Conservation (phyloP, 2,888 invertebrate species). For the Diogma glabrata region DNA sequence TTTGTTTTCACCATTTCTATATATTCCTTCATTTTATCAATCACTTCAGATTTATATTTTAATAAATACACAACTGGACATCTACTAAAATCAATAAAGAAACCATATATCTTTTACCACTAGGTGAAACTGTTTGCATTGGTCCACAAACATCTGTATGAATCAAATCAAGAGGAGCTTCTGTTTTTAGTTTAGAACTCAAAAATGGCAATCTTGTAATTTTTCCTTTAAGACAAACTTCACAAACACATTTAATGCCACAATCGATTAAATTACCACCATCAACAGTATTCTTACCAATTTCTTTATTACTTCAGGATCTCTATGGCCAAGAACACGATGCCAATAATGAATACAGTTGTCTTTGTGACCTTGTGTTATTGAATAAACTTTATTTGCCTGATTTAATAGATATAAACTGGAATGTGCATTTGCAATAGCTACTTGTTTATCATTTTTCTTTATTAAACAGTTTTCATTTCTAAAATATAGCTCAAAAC, state of each 20-base stretch:
- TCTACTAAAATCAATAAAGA: slow-evolving; percentile 25
- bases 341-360: too few species aligned
- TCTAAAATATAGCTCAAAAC: too few species aligned
- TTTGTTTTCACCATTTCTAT: slow-evolving; percentile 17
- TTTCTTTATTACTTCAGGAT: not conserved
- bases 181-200: slow-evolving; percentile 16
- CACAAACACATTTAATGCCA: slow-evolving; percentile 14
- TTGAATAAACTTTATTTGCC: too few species aligned
- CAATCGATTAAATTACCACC: slow-evolving; percentile 17
- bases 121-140: slow-evolving; percentile 22
- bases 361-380: too few species aligned
- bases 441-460: too few species aligned
- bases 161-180: slow-evolving; percentile 20
- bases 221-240: slow-evolving; percentile 21
- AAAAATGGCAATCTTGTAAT: slow-evolving; percentile 20
- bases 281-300: slow-evolving; percentile 11
- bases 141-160: slow-evolving; percentile 26
- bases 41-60: slow-evolving; percentile 20
- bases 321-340: too few species aligned
- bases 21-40: slow-evolving; percentile 16
- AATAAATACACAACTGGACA: slow-evolving; percentile 22
- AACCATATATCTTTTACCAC: slow-evolving; percentile 19
- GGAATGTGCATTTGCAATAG: too few species aligned
- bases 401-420: too few species aligned
- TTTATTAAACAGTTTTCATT: too few species aligned